A percentile compares a stretch with the other conserved stretches of the same genome.
Conservation (phyloP, 2,113 vertebrate genomes). For the Caloenas nicobarica region DNA sequence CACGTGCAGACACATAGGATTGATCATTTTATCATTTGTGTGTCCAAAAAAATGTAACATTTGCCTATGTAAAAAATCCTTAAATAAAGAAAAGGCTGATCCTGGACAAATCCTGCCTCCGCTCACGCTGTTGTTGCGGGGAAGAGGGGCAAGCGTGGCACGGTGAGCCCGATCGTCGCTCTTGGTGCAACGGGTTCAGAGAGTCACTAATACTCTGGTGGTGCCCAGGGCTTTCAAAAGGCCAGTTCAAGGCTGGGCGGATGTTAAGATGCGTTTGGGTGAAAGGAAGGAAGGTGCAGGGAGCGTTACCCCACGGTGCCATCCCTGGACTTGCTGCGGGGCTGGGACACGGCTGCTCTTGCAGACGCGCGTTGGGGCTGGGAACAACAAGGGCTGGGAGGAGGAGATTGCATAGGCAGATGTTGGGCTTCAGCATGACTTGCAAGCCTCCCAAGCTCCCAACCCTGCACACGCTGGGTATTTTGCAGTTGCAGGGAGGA, state of each 20-base stretch:
- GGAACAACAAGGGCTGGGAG: neutral
- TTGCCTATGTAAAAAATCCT: conserved; percentile 3
- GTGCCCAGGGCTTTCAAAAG: neutral
- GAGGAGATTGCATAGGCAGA: neutral
- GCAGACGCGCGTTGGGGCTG: neutral
- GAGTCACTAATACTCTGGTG: neutral
- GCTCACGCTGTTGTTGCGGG: neutral
- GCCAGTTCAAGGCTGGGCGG: neutral
- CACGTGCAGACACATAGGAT: neutral
- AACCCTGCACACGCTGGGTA: accelerated
- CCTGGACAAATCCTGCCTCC: neutral
- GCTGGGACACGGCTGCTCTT: accelerated
- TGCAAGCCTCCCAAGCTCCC: neutral
- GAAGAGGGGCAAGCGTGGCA: neutral
- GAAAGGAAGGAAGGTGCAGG: neutral
- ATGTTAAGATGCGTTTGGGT: neutral
- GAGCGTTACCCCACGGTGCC: conserved; percentile 17
- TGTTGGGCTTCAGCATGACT: neutral
- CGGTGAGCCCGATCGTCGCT: neutral
- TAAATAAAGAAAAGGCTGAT: conserved; percentile 57
- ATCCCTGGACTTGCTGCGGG: neutral
- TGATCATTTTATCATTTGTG: neutral
- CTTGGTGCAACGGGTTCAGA: accelerated
- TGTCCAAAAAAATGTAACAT: neutral
- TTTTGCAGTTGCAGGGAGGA: neutral